Base-by-base conservation (phyloP, 2,888 invertebrate genomes). In the Ectobius pallidus region DNA sequence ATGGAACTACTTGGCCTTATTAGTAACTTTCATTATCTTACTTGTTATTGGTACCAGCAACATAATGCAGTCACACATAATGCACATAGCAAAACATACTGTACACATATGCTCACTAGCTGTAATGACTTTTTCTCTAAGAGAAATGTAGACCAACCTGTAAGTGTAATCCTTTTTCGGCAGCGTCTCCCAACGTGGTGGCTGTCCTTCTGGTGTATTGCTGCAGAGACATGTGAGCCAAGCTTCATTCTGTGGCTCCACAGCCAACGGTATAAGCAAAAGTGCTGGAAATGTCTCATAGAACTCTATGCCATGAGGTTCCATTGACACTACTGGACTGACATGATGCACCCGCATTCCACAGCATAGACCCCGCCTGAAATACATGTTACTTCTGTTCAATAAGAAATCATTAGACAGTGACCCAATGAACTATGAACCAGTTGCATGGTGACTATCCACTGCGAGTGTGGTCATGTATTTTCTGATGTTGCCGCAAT, bases 231-330 rank as follows among this genome's bases (percentile, higher is more conserved):
- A 79, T 14, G 77, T 74, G 9, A 79, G 71, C 69, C 77, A 75
- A 9, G 76, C 75, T 30, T 76, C 73, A 39, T 70, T 69, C 22
- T 75, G 73, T 18, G 78, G 76, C 25, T 77, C 75, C 11, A 75
- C 62, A 16, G 70, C 69, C 2, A 80, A 39, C n/a, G 79, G 78
- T 46, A 80, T 74, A 25, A 77, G 68, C 0, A 79, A 72, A 7
- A 77, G 46, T 9, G 78, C 79, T 1, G 79, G 80, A 27, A 75
- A 77, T 2, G 76, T 61, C 11, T 69, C 69, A 58, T 73, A 76
- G 73, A 80, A 80, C 67, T 76, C 61, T 6, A 78, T 74, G n/a
- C 79, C 80, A 63, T 78, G 78, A 4, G 80, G 80, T 58, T 78
- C 77, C 16, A 80, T 69, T 1, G 78, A 78, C 6, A 80, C 77